A percentile compares a stretch with the other conserved stretches of the same genome.
phyloP scores from a whole-genome alignment of 2,888 invertebrate genomes.

The Electrophaes corylata region DNA sequence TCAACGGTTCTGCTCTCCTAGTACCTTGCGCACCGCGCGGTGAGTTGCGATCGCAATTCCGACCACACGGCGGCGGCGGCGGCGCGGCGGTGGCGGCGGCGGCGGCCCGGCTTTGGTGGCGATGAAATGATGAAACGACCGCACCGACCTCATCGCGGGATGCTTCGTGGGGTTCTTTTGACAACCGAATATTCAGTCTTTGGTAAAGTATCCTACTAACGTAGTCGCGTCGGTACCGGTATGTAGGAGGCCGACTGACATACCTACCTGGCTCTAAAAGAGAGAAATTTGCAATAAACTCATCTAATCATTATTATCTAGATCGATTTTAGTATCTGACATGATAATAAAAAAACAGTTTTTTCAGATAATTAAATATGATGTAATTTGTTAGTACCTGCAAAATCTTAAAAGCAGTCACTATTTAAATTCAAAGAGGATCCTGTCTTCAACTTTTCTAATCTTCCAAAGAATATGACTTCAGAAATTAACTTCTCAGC shows the following conservation, averaged over 20 bases:
- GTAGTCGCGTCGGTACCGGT: neutral
- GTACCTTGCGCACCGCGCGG: constrained; percentile 73
- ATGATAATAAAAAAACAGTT: no score
- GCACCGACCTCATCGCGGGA: constrained; percentile 32
- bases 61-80: constrained; percentile 41
- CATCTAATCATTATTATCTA: no score
- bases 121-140: no score
- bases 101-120: no score
- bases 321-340: no score
- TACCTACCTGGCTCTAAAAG: neutral
- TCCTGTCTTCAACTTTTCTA: constrained; percentile 43
- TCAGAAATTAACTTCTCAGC: constrained; percentile 60
- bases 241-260: neutral
- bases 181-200: neutral
- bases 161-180: constrained; percentile 10
- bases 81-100: no score
- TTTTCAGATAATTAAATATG: no score
- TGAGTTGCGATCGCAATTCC: constrained; percentile 54
- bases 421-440: constrained; percentile 24
- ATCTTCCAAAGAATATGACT: constrained; percentile 49
- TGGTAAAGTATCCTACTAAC: no score
- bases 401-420: neutral
- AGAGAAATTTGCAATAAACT: no score
- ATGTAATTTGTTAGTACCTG: no score
- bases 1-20: constrained; percentile 56